Base-by-base conservation (phyloP, 2,888 invertebrate species). In the Lasioglossum leucozonium region DNA sequence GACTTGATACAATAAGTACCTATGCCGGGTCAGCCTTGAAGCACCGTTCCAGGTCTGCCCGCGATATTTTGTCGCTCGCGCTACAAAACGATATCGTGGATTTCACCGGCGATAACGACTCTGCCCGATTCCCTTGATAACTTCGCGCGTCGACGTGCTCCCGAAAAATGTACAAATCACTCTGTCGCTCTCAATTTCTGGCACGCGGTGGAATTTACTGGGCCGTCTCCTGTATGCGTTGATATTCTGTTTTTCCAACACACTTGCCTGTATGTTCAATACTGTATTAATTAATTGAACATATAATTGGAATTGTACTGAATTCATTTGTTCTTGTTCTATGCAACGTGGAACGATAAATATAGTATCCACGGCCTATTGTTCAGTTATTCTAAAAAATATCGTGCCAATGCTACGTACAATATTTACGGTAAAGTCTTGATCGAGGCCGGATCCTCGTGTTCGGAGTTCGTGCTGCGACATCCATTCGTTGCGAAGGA, bases 1-100 rank as follows among this genome's bases (percentile, higher is more conserved):
- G 95, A 91, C 95, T 94, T 95, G 94, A 95, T 95, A 94, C 93
- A 95, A 95, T 95, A 95, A 95, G 93, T 95, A 94, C 94, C 93
- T 91, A 92, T 88, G 91, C 91, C 80, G 90, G 91, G 88, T 91
- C 92, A 94, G 93, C 94, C 95, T 94, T 95, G 94, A 93, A 91
- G 88, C 91, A 89, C 89, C 88, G 90, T 90, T 91, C 87, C 77
- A 91, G 87, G 91, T 88, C 87, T 87, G 90, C 89, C 92, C 84
- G 84, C 79, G 67, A 76, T 88, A 88, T 90, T 75, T 87, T 86
- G 75, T 65, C 67, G 47, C 58, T 55, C 16, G 74, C 42, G 47
- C 47, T 42, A 47, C 72, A 42, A 78, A 79, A 81, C 47, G 86
- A 88, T 87, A 85, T 62, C 26, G 40, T 18, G 47, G 44, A 87